phyloP scores from a whole-genome alignment of 2,797 vertebrate species.

The Poeciliopsis paucimaculata region DNA sequence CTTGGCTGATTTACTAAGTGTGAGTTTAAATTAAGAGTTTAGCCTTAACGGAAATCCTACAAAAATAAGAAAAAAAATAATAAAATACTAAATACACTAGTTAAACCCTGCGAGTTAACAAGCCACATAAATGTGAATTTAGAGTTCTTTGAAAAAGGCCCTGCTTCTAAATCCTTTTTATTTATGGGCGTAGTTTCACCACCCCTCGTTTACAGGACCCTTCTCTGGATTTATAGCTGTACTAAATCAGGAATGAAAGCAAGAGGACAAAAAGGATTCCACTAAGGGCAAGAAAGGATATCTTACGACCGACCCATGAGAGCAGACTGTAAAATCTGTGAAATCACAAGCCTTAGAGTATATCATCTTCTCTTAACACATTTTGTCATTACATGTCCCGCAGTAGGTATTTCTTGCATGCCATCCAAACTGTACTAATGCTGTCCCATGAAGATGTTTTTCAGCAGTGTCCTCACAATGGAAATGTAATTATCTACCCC shows the following conservation, averaged over 20 bases:
- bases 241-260: constrained; percentile 75
- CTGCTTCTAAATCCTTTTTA: constrained; percentile 72
- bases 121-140: constrained; percentile 67
- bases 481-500: constrained; percentile 59
- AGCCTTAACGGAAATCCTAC: constrained; percentile 22
- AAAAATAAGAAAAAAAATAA: constrained; percentile 28
- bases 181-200: constrained; percentile 74
- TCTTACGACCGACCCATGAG: constrained; percentile 52
- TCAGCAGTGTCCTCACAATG: constrained; percentile 51
- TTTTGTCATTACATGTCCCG: constrained; percentile 60
- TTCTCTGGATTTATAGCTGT: constrained; percentile 76
- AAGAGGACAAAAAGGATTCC: constrained; percentile 76
- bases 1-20: constrained; percentile 6
- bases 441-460: constrained; percentile 33
- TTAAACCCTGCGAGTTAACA: constrained; percentile 59
- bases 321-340: constrained; percentile 50
- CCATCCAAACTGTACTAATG: constrained; percentile 39
- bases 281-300: constrained; percentile 62
- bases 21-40: constrained; percentile 13
- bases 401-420: constrained; percentile 54
- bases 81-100: constrained; percentile 31
- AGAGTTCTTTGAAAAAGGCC: constrained; percentile 63
- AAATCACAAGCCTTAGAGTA: constrained; percentile 53
- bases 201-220: constrained; percentile 71
- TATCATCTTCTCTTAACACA: constrained; percentile 50